Base-by-base conservation (phyloP, 2,888 invertebrate species). In the Druceiella hillmani region DNA sequence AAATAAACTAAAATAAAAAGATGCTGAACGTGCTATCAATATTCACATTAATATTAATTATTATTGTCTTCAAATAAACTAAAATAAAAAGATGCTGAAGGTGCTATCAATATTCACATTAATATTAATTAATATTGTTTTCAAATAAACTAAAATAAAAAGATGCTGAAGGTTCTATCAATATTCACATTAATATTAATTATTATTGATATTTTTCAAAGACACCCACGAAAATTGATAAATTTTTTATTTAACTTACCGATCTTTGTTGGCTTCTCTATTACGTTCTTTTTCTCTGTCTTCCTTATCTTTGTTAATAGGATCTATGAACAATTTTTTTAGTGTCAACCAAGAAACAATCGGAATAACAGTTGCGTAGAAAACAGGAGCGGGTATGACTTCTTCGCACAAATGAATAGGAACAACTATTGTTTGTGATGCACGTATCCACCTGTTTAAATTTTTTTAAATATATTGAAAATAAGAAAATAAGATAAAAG, bases 361-460 rank as follows among this genome's bases (percentile, higher is more conserved):
- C 0, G 97, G 95, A n/a, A 87, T 78, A 1, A 91, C 69, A 0
- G 94, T 90, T 7, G 93, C 95, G 59, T 97, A 97, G 61, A 97
- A 89, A 25, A 97, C 74, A 0, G 95, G 90, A 12, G 88, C 85
- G 0, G 93, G 90, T 54, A 90, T 74, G 12, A 95, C 74, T 56
- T 91, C 90, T 55, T 95, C 93, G 52, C 92, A 90, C 13, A 97
- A 64, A 51, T 90, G 87, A 47, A 95, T 87, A 0, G 94, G 93
- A 50, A 95, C 86, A 16, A 84, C 75, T 55, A 92, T 90, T 0
- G 83, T 81, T 65, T 97, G 95, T 36, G 85, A 84, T 1, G 92
- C 89, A 48, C 94, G 80, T 10, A 80, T 78, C 57, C 95, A 73
- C 66, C 90, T 91, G 58, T 26, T 13, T n/a, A n/a, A n/a, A n/a